Evolutionary conservation across 2,888 invertebrate genomes (phyloP), one percentile per base, ranked within the genome.

Genomic region (Steromphala cineraria): DNA sequence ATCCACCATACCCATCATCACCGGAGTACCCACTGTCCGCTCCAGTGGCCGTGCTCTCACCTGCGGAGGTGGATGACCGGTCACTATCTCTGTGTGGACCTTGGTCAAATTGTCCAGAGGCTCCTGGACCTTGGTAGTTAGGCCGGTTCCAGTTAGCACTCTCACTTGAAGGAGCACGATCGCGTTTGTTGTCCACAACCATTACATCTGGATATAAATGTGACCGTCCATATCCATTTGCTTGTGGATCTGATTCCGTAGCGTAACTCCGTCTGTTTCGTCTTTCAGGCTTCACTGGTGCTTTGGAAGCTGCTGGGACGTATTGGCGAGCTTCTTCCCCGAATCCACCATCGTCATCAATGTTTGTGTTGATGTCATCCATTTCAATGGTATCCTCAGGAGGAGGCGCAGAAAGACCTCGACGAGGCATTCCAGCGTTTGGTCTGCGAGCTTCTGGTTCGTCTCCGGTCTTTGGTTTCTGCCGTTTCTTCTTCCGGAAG

Each of bases 11-110:
- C 4, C 81, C 82, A 52, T 85, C 85, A 67, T 79, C 78, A 19
- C 82, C 84, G n/a, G 83, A 80, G 56, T 80, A 82, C 24, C 85
- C 85, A 75, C 85, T 85, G 79, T 85, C 85, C 15, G 85, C 81
- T 46, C 67, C 80, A 46, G 46, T 46, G 0, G 80, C 81, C 5
- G 82, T 81, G 46, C 81, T 80, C 21, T 76, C 82, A 24, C 78
- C 62, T n/a, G 80, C 78, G 3, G 82, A 82, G n/a, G 67, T 78
- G n/a, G 83, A 84, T 0, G 84, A 85, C 19, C 84, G 71, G 75
- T 85, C 84, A 75, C 84, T 84, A 24, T 83, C 85, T 21, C 82
- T 81, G 62, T 83, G 82, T 21, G 36, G 79, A 24, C 53, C 52
- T 13, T 67, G 62, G 21, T 78, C 71, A 71, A 78, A 67, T 55